Evolutionary conservation across 2,113 vertebrate species (phyloP).

Genomic region (Chrysemys picta): DNA sequence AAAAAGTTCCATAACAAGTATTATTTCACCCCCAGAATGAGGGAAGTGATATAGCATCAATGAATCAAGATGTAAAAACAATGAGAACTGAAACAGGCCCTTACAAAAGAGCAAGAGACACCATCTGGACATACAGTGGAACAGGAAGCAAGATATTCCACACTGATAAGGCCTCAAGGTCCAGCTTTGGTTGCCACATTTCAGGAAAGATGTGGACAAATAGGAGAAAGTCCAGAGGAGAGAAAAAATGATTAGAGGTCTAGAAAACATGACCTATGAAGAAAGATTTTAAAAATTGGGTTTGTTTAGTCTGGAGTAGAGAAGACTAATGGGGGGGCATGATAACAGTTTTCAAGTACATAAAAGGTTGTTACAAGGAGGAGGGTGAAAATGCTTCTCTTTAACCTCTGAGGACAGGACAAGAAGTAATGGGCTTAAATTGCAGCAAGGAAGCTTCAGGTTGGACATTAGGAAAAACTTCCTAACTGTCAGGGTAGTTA

Average conservation of each 20-base stretch:
- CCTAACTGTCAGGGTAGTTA: background rate
- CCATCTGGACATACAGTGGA: fast-evolving
- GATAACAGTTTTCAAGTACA: background rate
- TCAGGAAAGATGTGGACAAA: too few species aligned
- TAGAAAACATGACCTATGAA: too few species aligned
- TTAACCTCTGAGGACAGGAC: background rate
- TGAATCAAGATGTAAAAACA: background rate
- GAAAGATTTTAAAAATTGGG: too few species aligned
- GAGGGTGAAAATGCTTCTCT: background rate
- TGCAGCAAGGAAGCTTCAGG: background rate
- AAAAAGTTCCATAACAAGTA: background rate
- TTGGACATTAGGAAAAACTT: background rate
- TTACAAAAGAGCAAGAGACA: background rate
- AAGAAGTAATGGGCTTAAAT: background rate
- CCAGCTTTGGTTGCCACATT: too few species aligned
- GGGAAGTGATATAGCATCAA: background rate
- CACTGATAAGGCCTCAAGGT: too few species aligned
- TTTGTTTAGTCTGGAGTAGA: background rate
- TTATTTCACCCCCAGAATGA: background rate
- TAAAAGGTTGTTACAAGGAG: background rate
- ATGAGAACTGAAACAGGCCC: background rate
- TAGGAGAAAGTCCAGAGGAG: too few species aligned
- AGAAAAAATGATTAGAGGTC: too few species aligned
- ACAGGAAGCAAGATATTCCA: too few species aligned
- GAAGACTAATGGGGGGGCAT: background rate